Percentiles rank a stretch among this genome's conserved stretches.
These are phyloP conservation scores for Nebria ingens DNA, from an alignment of 1,140 invertebrate species.

Conservation along the genomic window DNA sequence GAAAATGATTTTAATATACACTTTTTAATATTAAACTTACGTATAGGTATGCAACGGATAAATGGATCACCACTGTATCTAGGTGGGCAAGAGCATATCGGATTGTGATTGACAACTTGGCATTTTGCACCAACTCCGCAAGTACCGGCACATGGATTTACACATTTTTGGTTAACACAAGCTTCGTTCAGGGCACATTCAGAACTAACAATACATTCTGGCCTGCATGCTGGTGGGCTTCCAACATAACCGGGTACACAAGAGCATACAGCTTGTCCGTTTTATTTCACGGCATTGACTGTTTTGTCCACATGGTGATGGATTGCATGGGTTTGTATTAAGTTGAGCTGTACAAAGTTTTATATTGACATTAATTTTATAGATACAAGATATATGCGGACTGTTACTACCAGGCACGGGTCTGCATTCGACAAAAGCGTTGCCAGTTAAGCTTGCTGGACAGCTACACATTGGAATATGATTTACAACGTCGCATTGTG, in stretches of 20 bases:
- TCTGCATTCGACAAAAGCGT: constrained; percentile 35
- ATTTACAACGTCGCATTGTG: constrained; percentile 52
- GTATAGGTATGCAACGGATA: constrained; percentile 36
- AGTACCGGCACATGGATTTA: constrained; percentile 58
- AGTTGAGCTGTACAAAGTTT: constrained; percentile 39
- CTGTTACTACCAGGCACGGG: constrained; percentile 20
- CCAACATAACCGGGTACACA: constrained; percentile 56
- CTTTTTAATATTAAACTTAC: constrained; percentile 25
- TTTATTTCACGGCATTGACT: constrained; percentile 46
- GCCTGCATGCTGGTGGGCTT: constrained; percentile 62
- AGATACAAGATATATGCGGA: constrained; percentile 35
- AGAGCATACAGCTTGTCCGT: constrained; percentile 53
- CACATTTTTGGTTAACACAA: constrained; percentile 64
- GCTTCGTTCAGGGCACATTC: constrained; percentile 55
- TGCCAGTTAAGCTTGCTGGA: constrained; percentile 49
- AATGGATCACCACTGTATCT: constrained; percentile 66
- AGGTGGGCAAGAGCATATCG: constrained; percentile 54
- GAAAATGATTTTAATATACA: constrained; percentile 34
- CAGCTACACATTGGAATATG: constrained; percentile 59
- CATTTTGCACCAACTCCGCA: constrained; percentile 66
- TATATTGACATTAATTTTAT: too few species aligned
- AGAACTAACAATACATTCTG: constrained; percentile 62
- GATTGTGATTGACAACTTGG: constrained; percentile 55
- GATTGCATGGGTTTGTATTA: constrained; percentile 44
- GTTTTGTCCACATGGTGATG: constrained; percentile 51